phyloP scores from a whole-genome alignment of 2,113 vertebrate species.

The Lepisosteus osseus region DNA sequence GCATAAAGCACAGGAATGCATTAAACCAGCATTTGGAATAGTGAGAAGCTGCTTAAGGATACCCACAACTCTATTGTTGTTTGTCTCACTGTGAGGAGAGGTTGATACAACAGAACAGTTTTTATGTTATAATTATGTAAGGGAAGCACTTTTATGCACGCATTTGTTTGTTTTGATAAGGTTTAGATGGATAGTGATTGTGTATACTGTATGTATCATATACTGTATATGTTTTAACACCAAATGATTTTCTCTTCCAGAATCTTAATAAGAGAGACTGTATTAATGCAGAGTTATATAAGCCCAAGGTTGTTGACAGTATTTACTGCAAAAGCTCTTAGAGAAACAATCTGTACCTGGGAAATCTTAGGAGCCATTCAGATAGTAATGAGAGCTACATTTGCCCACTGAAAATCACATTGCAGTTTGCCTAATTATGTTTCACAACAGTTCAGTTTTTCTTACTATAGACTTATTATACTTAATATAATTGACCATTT shows the following conservation, averaged over 20 bases:
- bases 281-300: slow-evolving; percentile 14
- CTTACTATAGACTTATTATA: no score
- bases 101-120: no score
- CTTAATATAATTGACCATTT: no score
- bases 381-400: slow-evolving; percentile 53
- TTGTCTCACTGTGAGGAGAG: no score
- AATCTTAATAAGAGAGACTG: slow-evolving; percentile 18
- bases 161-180: background rate
- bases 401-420: slow-evolving; percentile 44
- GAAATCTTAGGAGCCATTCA: slow-evolving; percentile 31
- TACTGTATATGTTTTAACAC: background rate
- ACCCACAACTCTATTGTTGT: background rate
- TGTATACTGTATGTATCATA: background rate
- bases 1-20: background rate
- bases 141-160: background rate
- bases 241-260: background rate
- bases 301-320: slow-evolving; percentile 25
- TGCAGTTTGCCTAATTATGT: slow-evolving; percentile 25
- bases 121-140: background rate
- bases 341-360: slow-evolving; percentile 16
- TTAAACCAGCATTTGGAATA: background rate
- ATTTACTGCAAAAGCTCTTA: slow-evolving; percentile 10
- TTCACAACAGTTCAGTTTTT: background rate
- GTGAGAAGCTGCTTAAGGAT: background rate
- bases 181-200: slow-evolving; percentile 4